Evolutionary conservation across 2,113 vertebrate genomes (phyloP), one percentile per base, ranked within the genome.

Genomic region (Ceuthmochares aereus): DNA sequence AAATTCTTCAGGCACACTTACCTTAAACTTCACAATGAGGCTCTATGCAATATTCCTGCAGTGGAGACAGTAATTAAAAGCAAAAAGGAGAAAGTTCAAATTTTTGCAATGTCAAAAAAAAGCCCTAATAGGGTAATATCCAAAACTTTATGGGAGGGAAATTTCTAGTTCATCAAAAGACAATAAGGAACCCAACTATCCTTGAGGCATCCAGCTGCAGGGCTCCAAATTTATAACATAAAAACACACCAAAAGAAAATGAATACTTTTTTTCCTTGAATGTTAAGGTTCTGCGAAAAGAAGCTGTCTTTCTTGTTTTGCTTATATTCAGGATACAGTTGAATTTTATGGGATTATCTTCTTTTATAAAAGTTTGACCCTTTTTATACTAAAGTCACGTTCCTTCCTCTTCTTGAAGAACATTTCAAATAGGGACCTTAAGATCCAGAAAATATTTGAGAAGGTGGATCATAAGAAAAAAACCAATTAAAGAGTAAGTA

Each of bases 261-360:
- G 2, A 40, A n/a, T 20, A 8, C 6, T 22, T 43, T 13, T 58
- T 83, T 64, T 66, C 14, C 9, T 32, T 68, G 27, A 2, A 16
- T 43, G 4, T 60, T 76, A 69, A 77, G 1, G 3, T 73, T 94
- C 36, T 84, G 6, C 21, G 16, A 68, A 68, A 23, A 69, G 22
- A 55, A 81, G 4, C 1, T 55, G 21, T 6, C 34, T 79, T 76
- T 72, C 21, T 40, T 60, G 11, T 29, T 90, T 67, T 70, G 8
- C 10, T 54, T 36, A 16, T 51, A 45, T 70, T 84, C 0, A 0
- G 13, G 16, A 77, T 87, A 59, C 6, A 26, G 0, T 0, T 26
- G 2, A n/a, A 43, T 88, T 77, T 89, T 80, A 32, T 60, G 6
- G 34, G 16, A 23, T 7, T 4, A 62, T 26, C 19, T 75, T 79